Evolutionary conservation across 2,797 vertebrate genomes (phyloP).

Genomic region (Limnodromus scolopaceus): DNA sequence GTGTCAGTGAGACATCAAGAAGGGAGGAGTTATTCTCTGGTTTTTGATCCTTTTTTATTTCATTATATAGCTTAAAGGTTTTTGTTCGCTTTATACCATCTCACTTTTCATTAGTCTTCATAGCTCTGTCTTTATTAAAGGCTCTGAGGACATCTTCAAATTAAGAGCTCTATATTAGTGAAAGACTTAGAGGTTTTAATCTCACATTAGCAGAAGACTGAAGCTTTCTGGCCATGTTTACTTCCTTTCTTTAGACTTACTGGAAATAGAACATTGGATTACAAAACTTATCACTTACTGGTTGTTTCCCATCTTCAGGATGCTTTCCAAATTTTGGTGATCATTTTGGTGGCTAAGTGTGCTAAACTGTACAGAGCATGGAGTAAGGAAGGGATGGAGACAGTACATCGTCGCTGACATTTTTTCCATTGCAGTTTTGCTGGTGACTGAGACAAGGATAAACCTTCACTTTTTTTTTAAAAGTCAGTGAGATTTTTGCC

Average conservation of each 20-base stretch:
- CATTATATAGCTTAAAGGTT: not conserved
- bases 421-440: not conserved
- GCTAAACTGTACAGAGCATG: not conserved
- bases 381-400: not conserved
- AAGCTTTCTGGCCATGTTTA: not conserved
- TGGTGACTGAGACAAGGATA: not conserved
- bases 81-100: not conserved
- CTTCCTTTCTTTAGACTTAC: not conserved
- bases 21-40: not conserved
- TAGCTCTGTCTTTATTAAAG: not conserved
- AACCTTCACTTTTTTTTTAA: not conserved
- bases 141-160: not conserved
- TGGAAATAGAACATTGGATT: not conserved
- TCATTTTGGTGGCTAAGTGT: not conserved
- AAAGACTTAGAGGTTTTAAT: not conserved
- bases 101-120: not conserved
- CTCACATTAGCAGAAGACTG: not conserved
- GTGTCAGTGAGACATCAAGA: not conserved
- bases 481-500: not conserved
- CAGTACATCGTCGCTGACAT: not conserved
- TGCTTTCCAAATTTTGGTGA: not conserved
- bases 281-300: accelerated
- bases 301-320: not conserved
- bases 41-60: not conserved
- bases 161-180: not conserved